Base-by-base conservation (phyloP, 2,797 vertebrate species). In the Manis javanica region DNA sequence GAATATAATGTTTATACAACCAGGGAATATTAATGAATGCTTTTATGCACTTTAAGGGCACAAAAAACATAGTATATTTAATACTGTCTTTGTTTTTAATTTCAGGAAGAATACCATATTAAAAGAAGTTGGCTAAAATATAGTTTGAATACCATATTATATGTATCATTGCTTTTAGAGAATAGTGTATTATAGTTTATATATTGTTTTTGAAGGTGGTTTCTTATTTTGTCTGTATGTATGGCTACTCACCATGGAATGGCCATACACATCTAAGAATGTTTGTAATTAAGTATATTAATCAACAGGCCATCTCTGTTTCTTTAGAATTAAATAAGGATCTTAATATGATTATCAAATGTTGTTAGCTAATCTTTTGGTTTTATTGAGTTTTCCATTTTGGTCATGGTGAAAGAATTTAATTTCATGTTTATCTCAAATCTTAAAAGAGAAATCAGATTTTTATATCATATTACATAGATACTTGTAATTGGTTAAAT, bases 381-480 rank as follows among this genome's bases (percentile, higher is more conserved):
- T 68, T 24, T 72, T 91, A 71, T 6, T 83, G 42, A 66, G 14
- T 87, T 93, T 97, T 95, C 24, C 7, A 39, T 49, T 95, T 82
- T 77, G 37, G 18, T 71, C 16, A 49, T 53, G 26, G 4, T 68
- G 59, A 93, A 81, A 55, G 7, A 87, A 82, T 64, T 87, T 85
- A 63, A 61, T 71, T 91, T 96, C 51, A 85, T 66, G 90, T 2
- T 87, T 87, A 95, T 49, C 14, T 78, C 29, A 95, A 89, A 77
- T 78, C 53, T 86, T 75, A 78, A 92, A 55, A 88, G 34, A 91
- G 24, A 88, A 89, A 82, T 57, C 34, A 92, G 57, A 94, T 63
- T 90, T 92, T 55, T 89, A 75, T 46, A 84, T 72, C 31, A 72
- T 7, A 92, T 72, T 92, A 77, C 51, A n/a, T 75, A 78, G 21